Evolutionary conservation across 2,888 invertebrate species (phyloP), one percentile per base, ranked within the genome.

Genomic region (Eutolmus rufibarbis): DNA sequence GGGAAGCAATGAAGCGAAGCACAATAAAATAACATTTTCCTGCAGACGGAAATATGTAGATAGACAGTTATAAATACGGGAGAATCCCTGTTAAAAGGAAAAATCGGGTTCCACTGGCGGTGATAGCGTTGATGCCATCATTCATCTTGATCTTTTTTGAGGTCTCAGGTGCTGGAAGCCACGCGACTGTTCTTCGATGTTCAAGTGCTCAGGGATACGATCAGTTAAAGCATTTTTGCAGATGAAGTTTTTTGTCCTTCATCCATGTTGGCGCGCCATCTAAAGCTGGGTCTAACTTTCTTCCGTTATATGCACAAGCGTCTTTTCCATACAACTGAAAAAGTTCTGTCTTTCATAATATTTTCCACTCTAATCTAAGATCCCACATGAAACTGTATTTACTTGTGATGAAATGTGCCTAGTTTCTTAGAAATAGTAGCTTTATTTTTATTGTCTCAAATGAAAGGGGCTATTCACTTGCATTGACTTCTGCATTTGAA

Each of bases 11-110:
- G 66, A 37, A 37, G 12, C 19, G 37, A 37, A 81, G 4, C 5
- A 56, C 81, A 23, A 57, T 23, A 82, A 57, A 81, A 82, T 28
- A 57, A 23, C 57, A 57, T 57, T 57, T 28, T 19, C 37, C 34
- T 56, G n/a, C 57, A 82, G 82, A 82, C 57, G 82, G 82, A 82
- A 82, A 82, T 82, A n/a, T n/a, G n/a, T n/a, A 82, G 19, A 82
- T 57, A 34, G 82, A 82, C 82, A 82, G 82, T 82, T 82, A 82
- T 46, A 82, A 82, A 82, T 82, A 57, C 82, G 34, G 37, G 82
- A 82, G 57, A 57, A 82, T 82, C 82, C 37, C 82, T 82, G 57
- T 82, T 51, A 57, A n/a, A 56, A 34, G 2, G 34, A 37, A 37
- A 31, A 76, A 14, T 57, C 46, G 16, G 16, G 37, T 57, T 19